phyloP scores from a whole-genome alignment of 2,113 vertebrate genomes.

The Rhinopomastus cyanomelas region DNA sequence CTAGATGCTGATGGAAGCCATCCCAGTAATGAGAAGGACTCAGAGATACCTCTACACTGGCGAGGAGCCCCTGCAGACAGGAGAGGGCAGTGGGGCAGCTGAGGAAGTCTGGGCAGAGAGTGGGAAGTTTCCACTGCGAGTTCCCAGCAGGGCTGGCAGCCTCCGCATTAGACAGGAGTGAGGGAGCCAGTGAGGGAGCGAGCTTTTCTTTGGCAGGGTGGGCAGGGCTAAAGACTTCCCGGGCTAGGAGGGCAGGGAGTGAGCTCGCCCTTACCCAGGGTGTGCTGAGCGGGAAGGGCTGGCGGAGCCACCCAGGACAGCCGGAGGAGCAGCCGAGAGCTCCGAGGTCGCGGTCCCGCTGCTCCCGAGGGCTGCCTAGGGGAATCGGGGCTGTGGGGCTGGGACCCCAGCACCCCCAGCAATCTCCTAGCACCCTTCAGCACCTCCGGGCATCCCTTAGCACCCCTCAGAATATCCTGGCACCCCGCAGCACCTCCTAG shows the following conservation, averaged over 20 bases:
- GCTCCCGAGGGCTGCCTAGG: not conserved
- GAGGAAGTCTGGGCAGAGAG: not conserved
- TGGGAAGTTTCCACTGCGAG: not conserved
- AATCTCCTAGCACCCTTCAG: too few species aligned
- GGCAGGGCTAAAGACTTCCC: not conserved
- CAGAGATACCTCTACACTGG: not conserved
- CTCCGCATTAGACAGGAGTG: not conserved
- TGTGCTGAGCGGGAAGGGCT: not conserved
- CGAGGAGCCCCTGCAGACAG: not conserved
- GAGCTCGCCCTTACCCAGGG: not conserved
- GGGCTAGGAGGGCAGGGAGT: not conserved
- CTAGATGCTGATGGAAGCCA: not conserved
- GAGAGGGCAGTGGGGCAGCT: not conserved
- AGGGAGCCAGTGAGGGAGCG: not conserved
- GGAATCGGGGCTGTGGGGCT: not conserved
- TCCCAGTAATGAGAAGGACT: not conserved
- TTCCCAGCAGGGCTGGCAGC: not conserved
- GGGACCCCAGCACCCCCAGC: not conserved
- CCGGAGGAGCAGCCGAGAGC: not conserved
- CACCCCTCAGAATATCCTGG: not conserved
- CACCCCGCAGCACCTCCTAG: not conserved
- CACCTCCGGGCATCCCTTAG: not conserved
- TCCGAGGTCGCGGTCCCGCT: too few species aligned
- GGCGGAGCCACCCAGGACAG: accelerated
- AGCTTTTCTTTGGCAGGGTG: not conserved